Percentiles rank a stretch among this genome's conserved stretches.
phyloP scores from a whole-genome alignment of 2,113 vertebrate species.

The Gobiocypris rarus region DNA sequence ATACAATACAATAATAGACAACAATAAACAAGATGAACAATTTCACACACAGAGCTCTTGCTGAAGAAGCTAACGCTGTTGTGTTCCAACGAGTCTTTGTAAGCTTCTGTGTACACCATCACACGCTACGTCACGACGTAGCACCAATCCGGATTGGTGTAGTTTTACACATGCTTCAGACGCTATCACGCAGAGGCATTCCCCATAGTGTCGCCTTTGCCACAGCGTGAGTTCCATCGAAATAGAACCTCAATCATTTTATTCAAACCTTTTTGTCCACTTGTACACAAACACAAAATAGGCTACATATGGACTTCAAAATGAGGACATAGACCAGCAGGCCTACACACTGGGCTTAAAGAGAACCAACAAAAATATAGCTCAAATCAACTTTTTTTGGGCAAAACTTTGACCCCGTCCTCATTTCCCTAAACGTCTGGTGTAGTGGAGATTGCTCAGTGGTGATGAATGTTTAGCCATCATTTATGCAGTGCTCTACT shows the following conservation, averaged over 20 bases:
- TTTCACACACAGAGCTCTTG: too few relatives aligned
- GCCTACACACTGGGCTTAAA: slow-evolving; percentile 47
- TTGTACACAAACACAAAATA: neutral
- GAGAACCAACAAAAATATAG: slow-evolving; percentile 43
- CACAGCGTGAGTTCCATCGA: too few relatives aligned
- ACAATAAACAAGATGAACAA: too few relatives aligned
- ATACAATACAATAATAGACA: too few relatives aligned
- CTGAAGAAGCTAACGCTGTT: too few relatives aligned
- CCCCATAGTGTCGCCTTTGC: too few relatives aligned
- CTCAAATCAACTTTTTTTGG: slow-evolving; percentile 41
- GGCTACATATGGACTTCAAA: slow-evolving; percentile 46
- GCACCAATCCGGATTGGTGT: too few relatives aligned
- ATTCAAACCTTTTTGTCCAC: neutral
- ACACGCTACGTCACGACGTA: too few relatives aligned
- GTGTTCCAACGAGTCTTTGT: too few relatives aligned
- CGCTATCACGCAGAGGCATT: too few relatives aligned
- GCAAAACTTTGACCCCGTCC: slow-evolving; percentile 34
- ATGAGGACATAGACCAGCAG: slow-evolving; percentile 60
- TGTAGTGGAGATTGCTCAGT: slow-evolving; percentile 49
- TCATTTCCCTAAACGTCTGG: slow-evolving; percentile 58
- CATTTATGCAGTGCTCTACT: slow-evolving; percentile 58
- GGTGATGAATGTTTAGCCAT: slow-evolving; percentile 54
- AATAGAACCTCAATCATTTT: neutral
- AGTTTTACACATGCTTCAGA: too few relatives aligned
- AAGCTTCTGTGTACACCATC: too few relatives aligned